Percentiles rank a stretch among this genome's conserved stretches.
phyloP scores from a whole-genome alignment of 2,797 vertebrate species.

The Tiaroga cobitis region DNA sequence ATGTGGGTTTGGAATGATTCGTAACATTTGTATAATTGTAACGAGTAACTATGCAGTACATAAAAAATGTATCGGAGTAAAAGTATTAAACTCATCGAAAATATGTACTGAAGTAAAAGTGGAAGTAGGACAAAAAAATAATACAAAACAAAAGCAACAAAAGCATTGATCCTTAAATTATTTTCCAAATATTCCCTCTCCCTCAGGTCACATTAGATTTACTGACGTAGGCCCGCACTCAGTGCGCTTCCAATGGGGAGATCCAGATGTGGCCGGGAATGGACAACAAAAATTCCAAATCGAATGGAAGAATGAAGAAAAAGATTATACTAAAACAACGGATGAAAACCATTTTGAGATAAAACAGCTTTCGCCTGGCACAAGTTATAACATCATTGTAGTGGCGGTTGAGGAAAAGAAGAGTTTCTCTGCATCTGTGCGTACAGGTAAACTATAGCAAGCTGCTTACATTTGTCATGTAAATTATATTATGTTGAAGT shows the following conservation, averaged over 20 bases:
- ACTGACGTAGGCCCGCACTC: conserved; percentile 6
- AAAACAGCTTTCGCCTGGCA: neutral
- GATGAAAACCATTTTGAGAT: neutral
- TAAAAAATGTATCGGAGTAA: no score
- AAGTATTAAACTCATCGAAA: no score
- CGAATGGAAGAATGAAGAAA: neutral
- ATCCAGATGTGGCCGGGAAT: neutral
- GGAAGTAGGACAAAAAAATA: no score
- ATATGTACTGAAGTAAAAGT: no score
- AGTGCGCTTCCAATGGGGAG: neutral
- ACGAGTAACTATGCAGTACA: no score
- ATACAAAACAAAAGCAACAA: no score
- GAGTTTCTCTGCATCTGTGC: conserved; percentile 1
- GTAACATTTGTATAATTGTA: no score
- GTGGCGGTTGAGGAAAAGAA: neutral
- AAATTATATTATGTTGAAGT: neutral
- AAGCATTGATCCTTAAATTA: neutral
- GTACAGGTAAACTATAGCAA: neutral
- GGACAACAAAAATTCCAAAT: neutral
- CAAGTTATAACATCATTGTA: neutral
- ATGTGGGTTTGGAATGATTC: no score
- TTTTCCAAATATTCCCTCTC: neutral
- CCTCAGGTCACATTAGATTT: neutral
- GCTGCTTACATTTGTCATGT: neutral
- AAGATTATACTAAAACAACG: neutral